Conservation (phyloP, 2,113 vertebrate genomes). For the Oncorhynchus clarkii region DNA sequence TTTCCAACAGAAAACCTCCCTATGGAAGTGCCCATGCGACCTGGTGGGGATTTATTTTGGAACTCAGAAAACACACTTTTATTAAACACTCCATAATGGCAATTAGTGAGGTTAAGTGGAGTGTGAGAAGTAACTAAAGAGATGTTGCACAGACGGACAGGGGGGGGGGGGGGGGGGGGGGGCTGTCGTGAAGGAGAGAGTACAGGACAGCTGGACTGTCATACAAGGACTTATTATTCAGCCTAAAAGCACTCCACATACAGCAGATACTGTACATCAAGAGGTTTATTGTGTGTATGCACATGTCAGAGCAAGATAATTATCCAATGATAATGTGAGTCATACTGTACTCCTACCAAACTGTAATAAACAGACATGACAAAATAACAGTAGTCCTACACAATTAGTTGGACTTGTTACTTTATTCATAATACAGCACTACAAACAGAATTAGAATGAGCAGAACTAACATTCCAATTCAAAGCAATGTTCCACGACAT, state of each 20-base stretch:
- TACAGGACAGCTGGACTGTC: constrained; percentile 64
- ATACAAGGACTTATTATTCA: constrained; percentile 64
- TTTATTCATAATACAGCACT: not conserved
- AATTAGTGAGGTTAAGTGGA: not conserved
- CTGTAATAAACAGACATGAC: not conserved
- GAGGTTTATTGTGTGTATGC: constrained; percentile 1
- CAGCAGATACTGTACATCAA: constrained; percentile 18
- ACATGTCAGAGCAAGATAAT: not conserved
- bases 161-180: not conserved
- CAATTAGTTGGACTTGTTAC: not conserved
- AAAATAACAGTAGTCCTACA: not conserved
- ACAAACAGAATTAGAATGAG: not conserved
- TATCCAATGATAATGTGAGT: not conserved
- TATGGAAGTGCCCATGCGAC: no score
- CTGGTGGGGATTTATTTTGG: not conserved
- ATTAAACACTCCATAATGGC: not conserved
- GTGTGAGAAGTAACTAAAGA: constrained; percentile 22
- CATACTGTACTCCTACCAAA: not conserved
- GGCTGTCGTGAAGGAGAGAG: constrained; percentile 50
- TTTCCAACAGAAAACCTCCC: no score
- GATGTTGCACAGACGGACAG: constrained; percentile 10
- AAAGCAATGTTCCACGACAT: not conserved
- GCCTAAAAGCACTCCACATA: constrained; percentile 9
- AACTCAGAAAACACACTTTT: not conserved
- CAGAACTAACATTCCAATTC: not conserved